Evolutionary conservation across 2,888 invertebrate genomes (phyloP).

Genomic region (Malthinus seriepunctatus): DNA sequence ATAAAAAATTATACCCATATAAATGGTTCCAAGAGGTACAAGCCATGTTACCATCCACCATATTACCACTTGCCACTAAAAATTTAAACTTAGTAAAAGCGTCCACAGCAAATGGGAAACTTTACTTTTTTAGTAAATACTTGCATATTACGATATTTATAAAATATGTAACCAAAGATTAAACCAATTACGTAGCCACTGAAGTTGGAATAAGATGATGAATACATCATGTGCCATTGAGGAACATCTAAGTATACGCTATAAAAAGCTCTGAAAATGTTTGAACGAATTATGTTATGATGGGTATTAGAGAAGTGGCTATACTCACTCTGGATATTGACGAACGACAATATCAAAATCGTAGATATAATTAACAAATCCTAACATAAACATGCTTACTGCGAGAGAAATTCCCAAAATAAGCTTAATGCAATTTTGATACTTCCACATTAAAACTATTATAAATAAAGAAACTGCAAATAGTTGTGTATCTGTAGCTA

Average conservation of each 20-base stretch:
- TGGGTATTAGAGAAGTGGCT: no score
- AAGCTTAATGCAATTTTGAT: conserved; percentile 31
- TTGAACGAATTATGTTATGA: no score
- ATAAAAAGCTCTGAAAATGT: conserved; percentile 31
- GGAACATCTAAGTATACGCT: conserved; percentile 27
- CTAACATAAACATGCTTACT: conserved; percentile 39
- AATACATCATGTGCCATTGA: conserved; percentile 37
- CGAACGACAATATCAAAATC: conserved; percentile 40
- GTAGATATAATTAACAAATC: conserved; percentile 40
- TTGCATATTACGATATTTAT: conserved; percentile 30
- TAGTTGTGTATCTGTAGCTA: conserved; percentile 47
- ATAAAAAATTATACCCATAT: conserved; percentile 41
- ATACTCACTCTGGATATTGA: conserved; percentile 40
- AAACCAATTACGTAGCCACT: conserved; percentile 41
- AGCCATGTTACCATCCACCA: conserved; percentile 21
- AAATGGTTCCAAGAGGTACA: background rate
- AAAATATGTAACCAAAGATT: conserved; percentile 37
- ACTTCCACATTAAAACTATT: conserved; percentile 39
- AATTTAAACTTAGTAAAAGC: background rate
- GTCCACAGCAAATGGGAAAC: no score
- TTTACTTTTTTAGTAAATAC: conserved; percentile 35
- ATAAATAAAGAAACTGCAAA: conserved; percentile 42
- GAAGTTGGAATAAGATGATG: conserved; percentile 33
- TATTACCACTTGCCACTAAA: background rate
- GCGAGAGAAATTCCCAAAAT: conserved; percentile 30